Evolutionary conservation across 2,797 vertebrate species (phyloP), one percentile per base, ranked within the genome.

Genomic region (Rhynchonycteris naso): DNA sequence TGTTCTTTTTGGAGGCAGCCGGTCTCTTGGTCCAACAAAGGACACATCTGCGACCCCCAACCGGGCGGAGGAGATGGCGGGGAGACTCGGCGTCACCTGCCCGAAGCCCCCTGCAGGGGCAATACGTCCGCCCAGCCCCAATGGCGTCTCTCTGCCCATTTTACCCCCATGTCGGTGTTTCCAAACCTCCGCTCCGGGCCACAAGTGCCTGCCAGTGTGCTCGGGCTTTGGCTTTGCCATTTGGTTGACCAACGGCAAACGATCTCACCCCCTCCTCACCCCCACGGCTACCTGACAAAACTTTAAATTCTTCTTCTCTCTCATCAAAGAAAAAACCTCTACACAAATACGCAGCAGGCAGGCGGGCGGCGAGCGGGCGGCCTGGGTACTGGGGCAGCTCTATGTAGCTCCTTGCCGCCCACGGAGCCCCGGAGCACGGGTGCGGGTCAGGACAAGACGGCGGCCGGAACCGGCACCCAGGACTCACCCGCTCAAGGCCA

Each of bases 21-120:
- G 89, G 56, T 58, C 93, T 80, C 90, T 66, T 78, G 83, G 76
- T 56, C 80, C 50, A 66, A 66, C 18, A 68, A 89, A 95, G 91
- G 91, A 63, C 50, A 65, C 21, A 26, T 50, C 59, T 59, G 72
- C 65, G 87, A 88, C 61, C 38, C 47, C 82, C 61, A 58, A 88
- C 95, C 89, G 90, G 50, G 69, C 96, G 71, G 10, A 54, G 65
- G 81, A 89, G 93, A 65, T 24, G 59, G 54, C 38, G 19, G n/a
- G 13, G 66, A 35, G n/a, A 12, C 18, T 11, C 18, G 14, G 52
- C 52, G 52, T 5, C 52, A 14, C 52, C 43, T 43, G 16, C 2
- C 13, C 52, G 9, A 33, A n/a, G 65, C n/a, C 66, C 84, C 22
- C 16, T 5, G 8, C 91, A 84, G 76, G 85, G 75, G 58, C n/a